Evolutionary conservation across 2,797 vertebrate species (phyloP).

Genomic region (Manis pentadactyla): DNA sequence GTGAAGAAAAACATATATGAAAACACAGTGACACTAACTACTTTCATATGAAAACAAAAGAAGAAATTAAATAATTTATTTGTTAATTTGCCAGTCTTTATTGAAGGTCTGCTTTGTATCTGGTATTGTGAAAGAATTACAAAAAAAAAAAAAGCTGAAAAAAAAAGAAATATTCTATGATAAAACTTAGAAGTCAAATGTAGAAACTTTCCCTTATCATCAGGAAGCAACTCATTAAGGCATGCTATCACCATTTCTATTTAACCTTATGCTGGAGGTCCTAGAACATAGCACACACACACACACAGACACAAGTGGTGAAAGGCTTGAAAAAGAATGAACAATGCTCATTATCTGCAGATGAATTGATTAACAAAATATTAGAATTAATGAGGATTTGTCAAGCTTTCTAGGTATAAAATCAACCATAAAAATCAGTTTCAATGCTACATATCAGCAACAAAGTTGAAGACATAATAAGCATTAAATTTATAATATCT

Average conservation of each 20-base stretch:
- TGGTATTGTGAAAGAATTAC: background rate
- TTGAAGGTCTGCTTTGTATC: background rate
- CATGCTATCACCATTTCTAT: background rate
- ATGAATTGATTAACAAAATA: conserved; percentile 22
- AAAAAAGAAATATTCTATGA: background rate
- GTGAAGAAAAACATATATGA: background rate
- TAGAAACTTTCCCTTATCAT: background rate
- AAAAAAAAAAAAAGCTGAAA: background rate
- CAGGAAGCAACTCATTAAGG: background rate
- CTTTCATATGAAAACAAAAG: background rate
- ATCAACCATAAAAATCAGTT: conserved; percentile 39
- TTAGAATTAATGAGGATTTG: background rate
- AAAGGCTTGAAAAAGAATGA: background rate
- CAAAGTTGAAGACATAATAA: background rate
- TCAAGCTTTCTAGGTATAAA: background rate
- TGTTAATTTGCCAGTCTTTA: conserved; percentile 13
- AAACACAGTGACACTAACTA: background rate
- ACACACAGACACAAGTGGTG: background rate
- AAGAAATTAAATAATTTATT: background rate
- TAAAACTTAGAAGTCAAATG: background rate
- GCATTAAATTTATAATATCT: background rate
- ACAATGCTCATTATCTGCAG: background rate
- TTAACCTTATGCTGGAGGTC: background rate
- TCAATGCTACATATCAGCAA: background rate
- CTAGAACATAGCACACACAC: background rate